These are phyloP conservation scores for Folsomia candida DNA, from an alignment of 2,888 invertebrate species.

Conservation along the genomic window DNA sequence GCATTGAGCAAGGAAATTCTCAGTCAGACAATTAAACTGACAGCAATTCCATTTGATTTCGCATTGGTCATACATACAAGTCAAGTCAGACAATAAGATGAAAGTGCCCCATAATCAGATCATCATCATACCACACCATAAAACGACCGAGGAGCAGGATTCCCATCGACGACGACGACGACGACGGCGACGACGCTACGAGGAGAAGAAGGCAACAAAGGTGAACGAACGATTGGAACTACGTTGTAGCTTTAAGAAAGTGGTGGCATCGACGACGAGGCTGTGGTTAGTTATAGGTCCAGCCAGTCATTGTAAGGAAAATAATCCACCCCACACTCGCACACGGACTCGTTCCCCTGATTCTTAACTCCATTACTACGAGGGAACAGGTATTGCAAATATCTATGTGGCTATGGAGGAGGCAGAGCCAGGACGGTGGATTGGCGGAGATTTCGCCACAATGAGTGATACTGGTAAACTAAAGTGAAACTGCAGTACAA, in stretches of 20 bases:
- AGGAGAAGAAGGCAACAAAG: background rate
- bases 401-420: background rate
- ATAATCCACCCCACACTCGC: background rate
- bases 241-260: background rate
- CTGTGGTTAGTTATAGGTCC: no score
- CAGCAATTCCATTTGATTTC: background rate
- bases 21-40: background rate
- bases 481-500: slow-evolving; percentile 17
- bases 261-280: background rate
- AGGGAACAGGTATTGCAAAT: background rate
- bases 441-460: background rate
- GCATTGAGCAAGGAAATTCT: no score
- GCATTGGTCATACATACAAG: background rate
- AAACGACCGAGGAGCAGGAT: background rate
- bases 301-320: background rate
- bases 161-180: background rate
- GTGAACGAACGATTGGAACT: slow-evolving; percentile 2
- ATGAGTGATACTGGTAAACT: background rate
- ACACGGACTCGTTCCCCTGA: background rate
- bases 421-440: background rate
- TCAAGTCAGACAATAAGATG: background rate
- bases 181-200: background rate
- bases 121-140: background rate
- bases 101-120: background rate
- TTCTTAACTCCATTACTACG: no score